phyloP scores from a whole-genome alignment of 2,113 vertebrate species.

The Catharus fuscescens region DNA sequence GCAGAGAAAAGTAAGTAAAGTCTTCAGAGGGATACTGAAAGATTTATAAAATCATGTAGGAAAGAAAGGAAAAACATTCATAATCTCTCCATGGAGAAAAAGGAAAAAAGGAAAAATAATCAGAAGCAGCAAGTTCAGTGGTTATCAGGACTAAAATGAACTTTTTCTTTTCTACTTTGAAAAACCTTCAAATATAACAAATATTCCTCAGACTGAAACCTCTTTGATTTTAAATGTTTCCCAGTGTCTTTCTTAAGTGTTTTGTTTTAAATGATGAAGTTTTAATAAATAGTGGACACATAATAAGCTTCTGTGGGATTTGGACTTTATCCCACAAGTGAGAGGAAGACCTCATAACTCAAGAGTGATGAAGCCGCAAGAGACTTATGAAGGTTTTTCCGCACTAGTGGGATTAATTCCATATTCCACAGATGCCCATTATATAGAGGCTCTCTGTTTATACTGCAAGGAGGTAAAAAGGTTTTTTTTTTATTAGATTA shows the following conservation, averaged over 20 bases:
- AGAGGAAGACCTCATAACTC: slow-evolving; percentile 76
- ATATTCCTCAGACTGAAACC: slow-evolving; percentile 48
- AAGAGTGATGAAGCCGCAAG: slow-evolving; percentile 75
- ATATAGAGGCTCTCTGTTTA: slow-evolving; percentile 75
- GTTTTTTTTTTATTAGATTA: slow-evolving; percentile 70
- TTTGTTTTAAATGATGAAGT: slow-evolving; percentile 74
- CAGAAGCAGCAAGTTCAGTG: slow-evolving; percentile 31
- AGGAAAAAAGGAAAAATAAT: slow-evolving; percentile 13
- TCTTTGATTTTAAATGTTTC: slow-evolving; percentile 68
- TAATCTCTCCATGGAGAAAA: slow-evolving; percentile 7
- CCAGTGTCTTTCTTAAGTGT: slow-evolving; percentile 70
- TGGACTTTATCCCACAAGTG: slow-evolving; percentile 67
- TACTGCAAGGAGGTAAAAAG: slow-evolving; percentile 63
- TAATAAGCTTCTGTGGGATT: slow-evolving; percentile 75
- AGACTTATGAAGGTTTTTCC: slow-evolving; percentile 76
- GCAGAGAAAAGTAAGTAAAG: slow-evolving; percentile 3
- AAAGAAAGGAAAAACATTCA: slow-evolving; percentile 49
- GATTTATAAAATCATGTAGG: slow-evolving; percentile 22
- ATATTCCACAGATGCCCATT: slow-evolving; percentile 75
- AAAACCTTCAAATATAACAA: slow-evolving; percentile 60
- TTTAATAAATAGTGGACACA: slow-evolving; percentile 70
- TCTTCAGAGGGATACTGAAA: slow-evolving; percentile 8
- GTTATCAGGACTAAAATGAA: slow-evolving; percentile 47
- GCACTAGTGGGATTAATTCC: slow-evolving; percentile 73
- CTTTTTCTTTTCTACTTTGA: slow-evolving; percentile 32